Conservation (phyloP, 2,797 vertebrate genomes). For the Parambassis ranga region DNA sequence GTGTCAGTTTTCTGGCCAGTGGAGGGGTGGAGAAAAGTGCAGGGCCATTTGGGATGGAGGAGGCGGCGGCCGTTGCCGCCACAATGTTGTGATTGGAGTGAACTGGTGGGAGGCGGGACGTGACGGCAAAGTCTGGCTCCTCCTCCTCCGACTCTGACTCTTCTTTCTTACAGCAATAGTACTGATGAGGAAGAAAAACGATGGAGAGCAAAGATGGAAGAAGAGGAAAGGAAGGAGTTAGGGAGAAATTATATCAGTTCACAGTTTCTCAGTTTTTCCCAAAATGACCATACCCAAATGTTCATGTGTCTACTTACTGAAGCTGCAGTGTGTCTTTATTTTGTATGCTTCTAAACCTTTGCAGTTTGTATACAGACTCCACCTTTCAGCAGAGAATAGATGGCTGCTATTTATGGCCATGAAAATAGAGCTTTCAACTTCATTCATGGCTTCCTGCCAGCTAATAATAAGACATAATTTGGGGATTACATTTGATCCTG, state of each 20-base stretch:
- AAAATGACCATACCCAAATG: too few species aligned
- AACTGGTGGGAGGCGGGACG: conserved; percentile 89
- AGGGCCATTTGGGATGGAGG: conserved; percentile 87
- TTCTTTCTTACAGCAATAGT: conserved; percentile 98
- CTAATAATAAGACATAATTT: conserved; percentile 15
- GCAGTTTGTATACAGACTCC: background rate
- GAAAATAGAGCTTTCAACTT: conserved; percentile 10
- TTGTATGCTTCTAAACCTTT: background rate
- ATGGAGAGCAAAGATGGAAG: background rate
- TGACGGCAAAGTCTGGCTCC: conserved; percentile 96
- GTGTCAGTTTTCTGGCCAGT: conserved; percentile 82
- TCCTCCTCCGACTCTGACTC: conserved; percentile 97
- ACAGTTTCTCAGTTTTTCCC: too few species aligned
- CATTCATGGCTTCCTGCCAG: background rate
- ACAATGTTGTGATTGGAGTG: conserved; percentile 93
- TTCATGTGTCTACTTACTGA: too few species aligned
- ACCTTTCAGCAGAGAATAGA: conserved; percentile 13
- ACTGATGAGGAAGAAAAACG: conserved; percentile 75
- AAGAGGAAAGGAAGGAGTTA: background rate
- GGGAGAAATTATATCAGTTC: background rate
- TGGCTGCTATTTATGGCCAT: background rate
- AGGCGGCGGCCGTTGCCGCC: conserved; percentile 87
- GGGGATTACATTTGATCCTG: conserved; percentile 8
- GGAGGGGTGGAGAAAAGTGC: conserved; percentile 86
- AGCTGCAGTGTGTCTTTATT: background rate